phyloP scores from a whole-genome alignment of 2,888 invertebrate species.

The Micropterix aruncella region DNA sequence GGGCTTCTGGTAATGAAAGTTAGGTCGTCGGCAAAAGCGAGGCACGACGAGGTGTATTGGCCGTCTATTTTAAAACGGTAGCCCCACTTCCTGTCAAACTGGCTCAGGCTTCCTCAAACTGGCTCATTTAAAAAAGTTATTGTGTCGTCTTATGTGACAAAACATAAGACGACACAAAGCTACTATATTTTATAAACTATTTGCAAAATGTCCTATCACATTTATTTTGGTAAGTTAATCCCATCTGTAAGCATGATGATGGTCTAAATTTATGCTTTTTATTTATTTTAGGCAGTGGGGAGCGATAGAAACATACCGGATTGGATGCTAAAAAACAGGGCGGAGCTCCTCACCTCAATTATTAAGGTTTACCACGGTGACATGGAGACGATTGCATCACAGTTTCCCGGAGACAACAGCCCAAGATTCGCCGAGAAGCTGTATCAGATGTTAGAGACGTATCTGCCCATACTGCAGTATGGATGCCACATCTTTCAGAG shows the following conservation, averaged over 20 bases:
- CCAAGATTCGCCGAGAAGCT: constrained; percentile 57
- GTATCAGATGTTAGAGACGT: constrained; percentile 79
- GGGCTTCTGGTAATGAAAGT: no score
- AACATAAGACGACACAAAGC: background rate
- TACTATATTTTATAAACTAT: background rate
- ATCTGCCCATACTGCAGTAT: constrained; percentile 70
- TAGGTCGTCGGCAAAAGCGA: no score
- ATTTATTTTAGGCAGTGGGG: constrained; percentile 58
- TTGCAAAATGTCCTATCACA: no score
- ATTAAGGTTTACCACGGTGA: constrained; percentile 77
- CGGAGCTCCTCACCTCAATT: constrained; percentile 60
- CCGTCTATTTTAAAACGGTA: no score
- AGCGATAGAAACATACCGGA: constrained; percentile 78
- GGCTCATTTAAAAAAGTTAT: no score
- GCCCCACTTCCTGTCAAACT: no score
- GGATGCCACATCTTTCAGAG: constrained; percentile 75
- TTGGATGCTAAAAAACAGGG: constrained; percentile 65
- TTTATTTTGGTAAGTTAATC: no score
- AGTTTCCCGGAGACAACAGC: constrained; percentile 35
- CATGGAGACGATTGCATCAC: constrained; percentile 53
- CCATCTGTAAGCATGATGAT: no score
- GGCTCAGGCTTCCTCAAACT: no score
- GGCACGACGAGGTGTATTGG: no score
- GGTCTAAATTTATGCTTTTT: constrained; percentile 5
- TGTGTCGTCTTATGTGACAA: no score